Conservation (phyloP, 2,797 vertebrate genomes). For the Hemitrygon akajei region DNA sequence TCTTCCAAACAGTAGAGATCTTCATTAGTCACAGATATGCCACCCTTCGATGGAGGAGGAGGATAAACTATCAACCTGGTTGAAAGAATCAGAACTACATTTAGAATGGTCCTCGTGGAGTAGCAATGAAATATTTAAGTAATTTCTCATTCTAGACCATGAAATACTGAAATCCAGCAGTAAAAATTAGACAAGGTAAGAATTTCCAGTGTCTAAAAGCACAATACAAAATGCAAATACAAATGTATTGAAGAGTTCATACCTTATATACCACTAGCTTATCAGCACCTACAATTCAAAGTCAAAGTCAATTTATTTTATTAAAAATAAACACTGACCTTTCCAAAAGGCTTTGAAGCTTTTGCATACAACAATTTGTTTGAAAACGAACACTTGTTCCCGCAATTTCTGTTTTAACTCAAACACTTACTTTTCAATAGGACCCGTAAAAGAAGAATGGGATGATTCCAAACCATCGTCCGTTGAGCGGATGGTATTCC, state of each 20-base stretch:
- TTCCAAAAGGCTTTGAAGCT: not conserved
- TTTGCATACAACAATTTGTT: too few species aligned
- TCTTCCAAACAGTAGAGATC: constrained; percentile 95
- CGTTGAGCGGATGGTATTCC: constrained; percentile 61
- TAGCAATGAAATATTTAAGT: not conserved
- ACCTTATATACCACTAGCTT: not conserved
- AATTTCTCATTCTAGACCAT: not conserved
- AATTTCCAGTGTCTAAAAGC: too few species aligned
- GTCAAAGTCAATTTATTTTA: not conserved
- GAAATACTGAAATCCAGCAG: not conserved
- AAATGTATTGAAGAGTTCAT: too few species aligned
- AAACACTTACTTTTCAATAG: constrained; percentile 76
- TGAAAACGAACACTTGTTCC: not conserved
- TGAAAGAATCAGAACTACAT: constrained; percentile 44
- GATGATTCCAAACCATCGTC: constrained; percentile 79
- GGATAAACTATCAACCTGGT: constrained; percentile 91
- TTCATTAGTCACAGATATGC: constrained; percentile 92
- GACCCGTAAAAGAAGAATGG: constrained; percentile 85
- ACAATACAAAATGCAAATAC: too few species aligned
- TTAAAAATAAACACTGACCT: not conserved
- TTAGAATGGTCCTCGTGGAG: constrained; percentile 31
- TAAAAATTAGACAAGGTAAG: not conserved
- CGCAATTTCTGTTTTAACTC: not conserved
- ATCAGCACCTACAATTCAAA: not conserved
- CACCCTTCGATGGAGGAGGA: constrained; percentile 90